Evolutionary conservation across 2,113 vertebrate species (phyloP).

Genomic region (Scomber japonicus): DNA sequence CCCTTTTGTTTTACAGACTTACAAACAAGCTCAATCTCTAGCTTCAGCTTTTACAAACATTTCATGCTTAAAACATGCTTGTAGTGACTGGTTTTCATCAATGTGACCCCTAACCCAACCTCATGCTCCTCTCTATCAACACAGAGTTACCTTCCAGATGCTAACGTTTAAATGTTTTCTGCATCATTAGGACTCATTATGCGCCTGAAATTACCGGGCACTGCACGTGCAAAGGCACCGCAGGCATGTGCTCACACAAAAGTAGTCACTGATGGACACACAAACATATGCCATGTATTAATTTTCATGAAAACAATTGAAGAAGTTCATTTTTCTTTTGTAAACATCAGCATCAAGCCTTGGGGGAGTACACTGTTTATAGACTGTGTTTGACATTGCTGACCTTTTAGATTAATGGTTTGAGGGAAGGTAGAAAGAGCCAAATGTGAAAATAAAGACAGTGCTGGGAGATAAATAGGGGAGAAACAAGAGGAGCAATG

Average conservation of each 20-base stretch:
- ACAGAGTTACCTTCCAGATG: constrained; percentile 42
- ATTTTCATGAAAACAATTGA: background rate
- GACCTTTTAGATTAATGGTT: constrained; percentile 3
- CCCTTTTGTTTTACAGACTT: constrained; percentile 16
- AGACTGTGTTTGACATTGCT: constrained; percentile 24
- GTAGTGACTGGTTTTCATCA: background rate
- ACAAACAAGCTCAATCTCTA: background rate
- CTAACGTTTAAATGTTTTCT: constrained; percentile 36
- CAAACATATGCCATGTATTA: background rate
- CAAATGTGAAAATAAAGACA: background rate
- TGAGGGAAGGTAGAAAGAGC: background rate
- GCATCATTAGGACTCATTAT: constrained; percentile 49
- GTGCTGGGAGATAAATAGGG: background rate
- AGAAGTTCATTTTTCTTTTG: background rate
- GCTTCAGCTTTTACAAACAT: background rate
- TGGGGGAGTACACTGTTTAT: background rate
- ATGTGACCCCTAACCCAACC: constrained; percentile 14
- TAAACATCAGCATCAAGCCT: background rate
- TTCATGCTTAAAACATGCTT: background rate
- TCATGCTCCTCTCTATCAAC: constrained; percentile 22
- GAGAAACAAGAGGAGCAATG: background rate
- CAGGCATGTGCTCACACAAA: constrained; percentile 6
- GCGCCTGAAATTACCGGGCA: background rate
- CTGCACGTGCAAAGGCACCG: background rate
- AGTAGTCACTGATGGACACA: background rate